phyloP scores from a whole-genome alignment of 2,888 invertebrate species.

The Aporophyla nigra region DNA sequence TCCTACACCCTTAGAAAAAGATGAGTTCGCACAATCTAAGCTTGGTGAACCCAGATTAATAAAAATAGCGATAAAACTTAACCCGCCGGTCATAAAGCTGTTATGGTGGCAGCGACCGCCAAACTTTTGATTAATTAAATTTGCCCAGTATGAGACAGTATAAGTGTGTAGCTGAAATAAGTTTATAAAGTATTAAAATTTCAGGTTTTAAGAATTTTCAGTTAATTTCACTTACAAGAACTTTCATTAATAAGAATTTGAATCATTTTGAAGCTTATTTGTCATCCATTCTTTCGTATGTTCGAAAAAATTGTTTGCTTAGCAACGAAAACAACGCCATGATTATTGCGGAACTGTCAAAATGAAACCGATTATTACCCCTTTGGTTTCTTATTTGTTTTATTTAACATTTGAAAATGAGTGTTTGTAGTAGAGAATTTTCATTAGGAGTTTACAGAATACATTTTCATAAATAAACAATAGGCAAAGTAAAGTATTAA shows the following conservation, averaged over 20 bases:
- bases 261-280: too few species aligned
- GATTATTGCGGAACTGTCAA: too few species aligned
- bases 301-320: too few species aligned
- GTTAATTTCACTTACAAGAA: neutral
- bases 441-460: too few species aligned
- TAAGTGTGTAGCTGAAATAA: conserved; percentile 22
- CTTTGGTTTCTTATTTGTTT: neutral
- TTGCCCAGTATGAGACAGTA: conserved; percentile 11
- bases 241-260: too few species aligned
- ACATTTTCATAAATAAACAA: too few species aligned
- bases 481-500: too few species aligned
- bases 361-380: too few species aligned
- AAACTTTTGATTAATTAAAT: conserved; percentile 56
- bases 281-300: too few species aligned
- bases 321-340: too few species aligned
- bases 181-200: neutral
- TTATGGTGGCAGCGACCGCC: conserved; percentile 29
- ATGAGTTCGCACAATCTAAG: conserved; percentile 6
- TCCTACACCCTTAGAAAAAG: conserved; percentile 3
- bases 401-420: neutral
- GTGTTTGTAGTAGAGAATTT: too few species aligned
- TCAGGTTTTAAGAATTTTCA: neutral
- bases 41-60: conserved; percentile 29
- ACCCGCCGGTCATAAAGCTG: conserved; percentile 34
- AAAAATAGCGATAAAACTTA: conserved; percentile 41